These are phyloP conservation scores for Oplegnathus fasciatus DNA, from an alignment of 2,113 vertebrate species.

Conservation along the genomic window DNA sequence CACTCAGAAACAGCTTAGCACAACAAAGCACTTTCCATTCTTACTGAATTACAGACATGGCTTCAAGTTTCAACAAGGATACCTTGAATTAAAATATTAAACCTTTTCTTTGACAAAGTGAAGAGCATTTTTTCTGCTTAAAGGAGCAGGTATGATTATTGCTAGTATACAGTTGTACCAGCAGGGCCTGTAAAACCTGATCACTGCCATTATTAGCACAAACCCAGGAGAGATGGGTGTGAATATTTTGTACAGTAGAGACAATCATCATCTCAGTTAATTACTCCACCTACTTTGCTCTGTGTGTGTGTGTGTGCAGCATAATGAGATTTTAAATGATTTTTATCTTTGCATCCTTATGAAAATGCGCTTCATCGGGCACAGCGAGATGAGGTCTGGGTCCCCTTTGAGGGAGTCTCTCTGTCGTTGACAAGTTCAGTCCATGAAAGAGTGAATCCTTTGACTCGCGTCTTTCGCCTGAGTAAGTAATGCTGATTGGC, in stretches of 20 bases:
- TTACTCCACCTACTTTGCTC: neutral
- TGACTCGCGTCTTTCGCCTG: constrained; percentile 23
- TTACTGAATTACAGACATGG: neutral
- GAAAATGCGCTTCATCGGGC: neutral
- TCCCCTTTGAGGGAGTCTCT: neutral
- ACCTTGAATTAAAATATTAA: neutral
- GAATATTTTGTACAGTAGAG: constrained; percentile 12
- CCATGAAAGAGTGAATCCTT: constrained; percentile 48
- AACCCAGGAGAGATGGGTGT: neutral
- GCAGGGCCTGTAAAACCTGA: constrained; percentile 24
- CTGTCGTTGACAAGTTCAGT: constrained; percentile 10
- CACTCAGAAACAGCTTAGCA: constrained; percentile 35
- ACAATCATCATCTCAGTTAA: neutral
- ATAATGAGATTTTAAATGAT: neutral
- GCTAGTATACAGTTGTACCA: neutral
- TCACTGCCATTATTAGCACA: neutral
- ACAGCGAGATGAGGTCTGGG: neutral
- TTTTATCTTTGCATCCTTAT: neutral
- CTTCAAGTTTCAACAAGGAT: constrained; percentile 2
- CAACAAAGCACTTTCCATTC: constrained; percentile 19
- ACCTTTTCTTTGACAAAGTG: neutral
- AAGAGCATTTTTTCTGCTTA: constrained; percentile 1
- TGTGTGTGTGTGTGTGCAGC: neutral
- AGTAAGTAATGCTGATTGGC: constrained; percentile 61
- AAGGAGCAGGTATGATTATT: neutral